Base-by-base conservation (phyloP, 2,888 invertebrate genomes). In the Lasioglossum leucozonium region DNA sequence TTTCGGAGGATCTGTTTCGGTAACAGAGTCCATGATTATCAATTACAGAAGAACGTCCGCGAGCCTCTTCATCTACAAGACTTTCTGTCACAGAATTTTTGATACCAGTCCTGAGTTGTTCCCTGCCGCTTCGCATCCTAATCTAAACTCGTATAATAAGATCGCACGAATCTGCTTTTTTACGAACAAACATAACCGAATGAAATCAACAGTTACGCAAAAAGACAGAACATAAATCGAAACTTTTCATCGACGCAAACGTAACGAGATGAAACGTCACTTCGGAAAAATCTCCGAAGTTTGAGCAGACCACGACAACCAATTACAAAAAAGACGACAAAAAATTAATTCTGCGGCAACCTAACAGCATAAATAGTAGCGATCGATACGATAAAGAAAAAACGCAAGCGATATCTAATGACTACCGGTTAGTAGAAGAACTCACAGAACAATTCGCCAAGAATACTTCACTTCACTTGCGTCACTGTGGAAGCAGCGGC, bases 391-490 rank as follows among this genome's bases (percentile, higher is more conserved):
- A 16, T 3, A 30, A 3, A 62, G 18, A 8, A 18, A n/a, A 62
- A 30, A 18, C 18, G 62, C 18, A 26, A 62, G 2, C 42, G 55
- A 16, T 44, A 44, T 30, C 30, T 69, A 79, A 76, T 76, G 67
- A 67, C 67, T 72, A 78, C 82, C 82, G 51, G 22, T 58, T 16
- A 47, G 42, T 30, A 30, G 51, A 51, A 47, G 58, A 40, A 30
- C 26, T 72, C 30, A 51, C 72, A 42, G 71, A 4, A 42, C 62
- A 44, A 22, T 51, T n/a, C 44, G 34, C 72, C 81, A 51, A n/a
- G 22, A 65, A 69, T 81, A 71, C 74, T n/a, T n/a, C 84, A 85
- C 84, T 80, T 84, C 84, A 84, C 77, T 84, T 76, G 84, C 84
- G 84, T 80, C 84, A 84, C 84, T 72, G 76, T 55, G 77, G 18